Conservation (phyloP, 1,140 invertebrate species). For the Cylas formicarius region DNA sequence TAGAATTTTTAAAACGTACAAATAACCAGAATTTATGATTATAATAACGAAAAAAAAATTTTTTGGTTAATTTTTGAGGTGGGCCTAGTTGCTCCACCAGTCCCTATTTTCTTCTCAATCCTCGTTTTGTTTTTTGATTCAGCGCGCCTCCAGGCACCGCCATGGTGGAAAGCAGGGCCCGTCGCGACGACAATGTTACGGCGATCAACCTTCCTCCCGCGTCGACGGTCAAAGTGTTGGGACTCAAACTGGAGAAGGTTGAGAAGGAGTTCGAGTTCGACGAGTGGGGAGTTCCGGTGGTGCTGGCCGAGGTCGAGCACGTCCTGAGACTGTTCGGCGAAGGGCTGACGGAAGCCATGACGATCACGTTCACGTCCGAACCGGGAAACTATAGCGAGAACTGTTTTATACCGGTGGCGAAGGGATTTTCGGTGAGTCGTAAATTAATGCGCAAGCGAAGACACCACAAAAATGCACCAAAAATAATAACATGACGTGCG, state of each 20-base stretch:
- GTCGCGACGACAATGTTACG: conserved; percentile 22
- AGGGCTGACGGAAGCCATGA: conserved; percentile 56
- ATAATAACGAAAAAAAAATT: no score
- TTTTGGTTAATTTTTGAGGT: no score
- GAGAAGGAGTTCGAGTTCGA: conserved; percentile 53
- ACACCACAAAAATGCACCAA: no score
- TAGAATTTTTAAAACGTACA: no score
- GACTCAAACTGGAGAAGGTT: conserved; percentile 52
- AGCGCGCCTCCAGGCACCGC: conserved; percentile 11
- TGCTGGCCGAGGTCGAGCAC: conserved; percentile 52
- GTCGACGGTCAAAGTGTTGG: conserved; percentile 11
- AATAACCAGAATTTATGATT: no score
- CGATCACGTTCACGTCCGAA: conserved; percentile 63
- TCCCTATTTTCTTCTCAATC: not conserved
- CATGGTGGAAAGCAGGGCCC: conserved; percentile 12
- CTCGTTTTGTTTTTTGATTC: conserved; percentile 14
- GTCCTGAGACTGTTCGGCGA: conserved; percentile 67
- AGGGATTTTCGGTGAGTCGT: conserved; percentile 42
- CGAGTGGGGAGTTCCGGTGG: conserved; percentile 57
- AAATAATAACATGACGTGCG: no score
- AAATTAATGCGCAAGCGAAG: no score
- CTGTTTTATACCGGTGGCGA: conserved; percentile 48
- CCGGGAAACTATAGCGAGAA: conserved; percentile 44
- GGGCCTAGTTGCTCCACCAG: conserved; percentile 3
- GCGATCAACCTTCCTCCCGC: not conserved